These are phyloP conservation scores for Listronotus bonariensis DNA, from an alignment of 1,140 invertebrate genomes.

Conservation along the genomic window DNA sequence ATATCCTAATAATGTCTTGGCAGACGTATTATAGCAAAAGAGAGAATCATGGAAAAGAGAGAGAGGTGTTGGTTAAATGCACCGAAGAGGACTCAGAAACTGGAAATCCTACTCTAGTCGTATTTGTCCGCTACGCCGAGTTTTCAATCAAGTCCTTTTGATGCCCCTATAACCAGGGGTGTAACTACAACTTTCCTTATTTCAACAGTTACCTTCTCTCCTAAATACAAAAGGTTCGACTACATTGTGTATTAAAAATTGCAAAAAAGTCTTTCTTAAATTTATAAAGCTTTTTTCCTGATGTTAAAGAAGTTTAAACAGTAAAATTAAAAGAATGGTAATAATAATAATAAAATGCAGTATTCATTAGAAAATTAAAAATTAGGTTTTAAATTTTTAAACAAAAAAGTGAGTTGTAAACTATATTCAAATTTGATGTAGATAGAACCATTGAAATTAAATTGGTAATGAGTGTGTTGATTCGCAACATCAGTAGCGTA, in stretches of 20 bases:
- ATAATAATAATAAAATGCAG: too few relatives aligned
- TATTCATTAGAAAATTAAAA: too few relatives aligned
- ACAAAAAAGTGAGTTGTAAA: too few relatives aligned
- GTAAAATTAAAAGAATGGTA: too few relatives aligned
- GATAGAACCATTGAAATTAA: too few relatives aligned
- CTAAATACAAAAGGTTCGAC: slow-evolving; percentile 42
- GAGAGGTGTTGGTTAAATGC: slow-evolving; percentile 47
- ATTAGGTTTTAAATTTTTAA: too few relatives aligned
- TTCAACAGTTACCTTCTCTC: slow-evolving; percentile 41
- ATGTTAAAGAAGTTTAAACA: too few relatives aligned
- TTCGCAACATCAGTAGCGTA: too few relatives aligned
- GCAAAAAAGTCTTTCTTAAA: too few relatives aligned
- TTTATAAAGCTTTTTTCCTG: too few relatives aligned
- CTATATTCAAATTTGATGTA: too few relatives aligned
- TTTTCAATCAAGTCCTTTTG: slow-evolving; percentile 56
- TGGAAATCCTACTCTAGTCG: slow-evolving; percentile 52
- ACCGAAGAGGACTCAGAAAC: slow-evolving; percentile 49
- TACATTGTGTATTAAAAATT: background rate
- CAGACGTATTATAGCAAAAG: slow-evolving; percentile 19
- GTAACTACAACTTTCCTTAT: slow-evolving; percentile 44
- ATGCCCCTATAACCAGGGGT: slow-evolving; percentile 48
- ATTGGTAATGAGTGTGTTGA: too few relatives aligned
- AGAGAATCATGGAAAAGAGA: slow-evolving; percentile 23
- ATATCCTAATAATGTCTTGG: background rate
- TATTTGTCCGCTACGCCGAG: slow-evolving; percentile 53